A percentile compares a stretch with the other conserved stretches of the same genome.
These are phyloP conservation scores for Mustela lutreola DNA, from an alignment of 2,113 vertebrate genomes.

Conservation along the genomic window DNA sequence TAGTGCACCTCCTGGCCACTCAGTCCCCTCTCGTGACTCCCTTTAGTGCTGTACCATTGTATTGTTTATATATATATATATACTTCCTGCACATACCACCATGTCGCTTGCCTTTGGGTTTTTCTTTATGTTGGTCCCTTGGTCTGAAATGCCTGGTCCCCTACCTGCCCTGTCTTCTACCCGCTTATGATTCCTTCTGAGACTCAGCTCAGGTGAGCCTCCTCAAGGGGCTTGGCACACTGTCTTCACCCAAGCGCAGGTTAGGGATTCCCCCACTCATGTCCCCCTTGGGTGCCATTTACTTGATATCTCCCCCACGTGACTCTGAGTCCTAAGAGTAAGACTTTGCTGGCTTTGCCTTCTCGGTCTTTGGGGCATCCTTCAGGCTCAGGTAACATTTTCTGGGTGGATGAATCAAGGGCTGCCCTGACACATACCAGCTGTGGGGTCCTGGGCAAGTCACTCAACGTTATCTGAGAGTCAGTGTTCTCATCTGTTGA, in stretches of 20 bases:
- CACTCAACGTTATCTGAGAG: not conserved
- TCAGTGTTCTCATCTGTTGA: not conserved
- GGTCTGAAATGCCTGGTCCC: not conserved
- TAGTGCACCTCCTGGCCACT: not conserved
- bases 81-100: not conserved
- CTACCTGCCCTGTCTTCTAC: not conserved
- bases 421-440: not conserved
- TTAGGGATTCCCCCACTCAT: not conserved
- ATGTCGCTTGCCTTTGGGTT: not conserved
- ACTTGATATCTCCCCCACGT: not conserved
- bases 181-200: not conserved
- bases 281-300: rapidly evolving
- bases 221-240: not conserved
- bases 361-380: not conserved
- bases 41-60: not conserved
- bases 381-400: not conserved
- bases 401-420: not conserved
- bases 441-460: not conserved
- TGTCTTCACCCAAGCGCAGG: rapidly evolving
- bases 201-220: not conserved
- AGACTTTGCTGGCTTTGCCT: not conserved
- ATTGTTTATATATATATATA: not conserved
- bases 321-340: not conserved
- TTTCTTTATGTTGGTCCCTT: not conserved
- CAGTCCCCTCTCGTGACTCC: not conserved